Evolutionary conservation across 2,797 vertebrate species (phyloP).

Genomic region (Poecilia picta): DNA sequence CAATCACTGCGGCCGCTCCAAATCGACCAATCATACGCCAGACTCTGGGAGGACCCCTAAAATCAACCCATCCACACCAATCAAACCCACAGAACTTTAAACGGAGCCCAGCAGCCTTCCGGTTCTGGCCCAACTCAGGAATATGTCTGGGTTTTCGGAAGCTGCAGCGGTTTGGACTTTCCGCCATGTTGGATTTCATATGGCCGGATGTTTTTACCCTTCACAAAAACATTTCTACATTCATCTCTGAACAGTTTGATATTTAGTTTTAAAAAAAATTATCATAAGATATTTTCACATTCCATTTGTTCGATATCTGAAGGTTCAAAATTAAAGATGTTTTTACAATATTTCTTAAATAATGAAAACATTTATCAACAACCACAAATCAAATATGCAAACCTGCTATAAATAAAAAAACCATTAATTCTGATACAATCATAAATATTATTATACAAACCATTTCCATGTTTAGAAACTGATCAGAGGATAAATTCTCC

Average conservation of each 20-base stretch:
- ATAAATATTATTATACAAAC: not conserved
- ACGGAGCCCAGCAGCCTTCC: not conserved
- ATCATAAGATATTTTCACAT: not conserved
- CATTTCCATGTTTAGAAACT: not conserved
- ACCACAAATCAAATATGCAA: not conserved
- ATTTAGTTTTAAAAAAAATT: not conserved
- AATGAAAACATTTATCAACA: not conserved
- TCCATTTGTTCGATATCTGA: not conserved
- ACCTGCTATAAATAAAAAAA: not conserved
- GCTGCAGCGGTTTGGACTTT: not conserved
- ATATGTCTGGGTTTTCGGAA: not conserved
- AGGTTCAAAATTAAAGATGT: not conserved
- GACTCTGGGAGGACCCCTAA: not conserved
- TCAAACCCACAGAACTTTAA: not conserved
- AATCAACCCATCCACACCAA: not conserved
- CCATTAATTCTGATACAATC: not conserved
- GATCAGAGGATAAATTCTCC: not conserved
- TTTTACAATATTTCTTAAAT: not conserved
- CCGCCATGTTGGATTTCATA: not conserved
- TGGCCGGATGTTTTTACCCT: not conserved
- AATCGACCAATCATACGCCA: too few relatives aligned
- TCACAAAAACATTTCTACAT: not conserved
- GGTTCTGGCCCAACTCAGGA: not conserved
- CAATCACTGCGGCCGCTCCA: not conserved
- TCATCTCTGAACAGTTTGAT: not conserved